Conservation (phyloP, 2,113 vertebrate species). For the Terrapene triunguis region DNA sequence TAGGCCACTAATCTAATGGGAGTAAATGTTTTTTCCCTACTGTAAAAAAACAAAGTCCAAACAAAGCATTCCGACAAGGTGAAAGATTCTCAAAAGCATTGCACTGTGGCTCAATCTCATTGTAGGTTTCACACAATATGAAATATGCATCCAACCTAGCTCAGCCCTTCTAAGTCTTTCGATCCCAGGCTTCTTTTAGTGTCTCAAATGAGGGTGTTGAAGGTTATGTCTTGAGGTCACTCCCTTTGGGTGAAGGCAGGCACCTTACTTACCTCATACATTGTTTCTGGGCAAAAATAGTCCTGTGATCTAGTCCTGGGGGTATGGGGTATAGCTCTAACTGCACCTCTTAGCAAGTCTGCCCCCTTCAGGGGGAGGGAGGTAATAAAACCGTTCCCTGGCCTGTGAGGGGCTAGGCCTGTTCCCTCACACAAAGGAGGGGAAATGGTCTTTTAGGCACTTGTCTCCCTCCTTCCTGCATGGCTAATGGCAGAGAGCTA, state of each 20-base stretch:
- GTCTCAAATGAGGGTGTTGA: neutral
- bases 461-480: neutral
- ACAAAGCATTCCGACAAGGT: neutral
- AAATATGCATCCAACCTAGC: neutral
- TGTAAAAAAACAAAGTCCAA: neutral
- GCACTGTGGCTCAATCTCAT: fast-evolving
- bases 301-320: neutral
- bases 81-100: neutral
- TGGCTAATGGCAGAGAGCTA: neutral
- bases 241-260: neutral
- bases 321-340: no score
- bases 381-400: neutral
- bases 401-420: neutral
- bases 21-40: neutral
- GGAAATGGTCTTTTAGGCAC: neutral
- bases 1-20: constrained; percentile 25
- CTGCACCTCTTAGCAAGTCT: no score
- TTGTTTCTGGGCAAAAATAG: neutral
- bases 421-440: neutral
- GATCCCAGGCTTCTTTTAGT: neutral
- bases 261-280: neutral
- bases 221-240: neutral
- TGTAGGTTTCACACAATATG: neutral
- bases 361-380: neutral
- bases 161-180: neutral